phyloP scores from a whole-genome alignment of 2,888 invertebrate species.

The Malthinus seriepunctatus region DNA sequence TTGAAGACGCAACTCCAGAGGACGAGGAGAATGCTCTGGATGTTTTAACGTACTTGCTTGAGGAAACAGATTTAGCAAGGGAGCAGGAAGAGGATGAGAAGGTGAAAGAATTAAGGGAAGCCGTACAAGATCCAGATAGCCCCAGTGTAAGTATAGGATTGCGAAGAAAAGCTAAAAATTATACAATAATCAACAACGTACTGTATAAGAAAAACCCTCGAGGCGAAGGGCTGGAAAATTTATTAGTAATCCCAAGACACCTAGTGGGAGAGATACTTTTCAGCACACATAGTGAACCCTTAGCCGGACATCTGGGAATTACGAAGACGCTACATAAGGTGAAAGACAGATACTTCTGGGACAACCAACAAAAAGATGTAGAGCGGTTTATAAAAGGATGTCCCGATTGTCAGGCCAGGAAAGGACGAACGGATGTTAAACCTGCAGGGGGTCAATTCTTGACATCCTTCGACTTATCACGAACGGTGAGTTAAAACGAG shows the following conservation, averaged over 20 bases:
- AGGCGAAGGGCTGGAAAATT: not conserved
- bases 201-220: constrained; percentile 2
- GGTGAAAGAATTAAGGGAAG: constrained; percentile 19
- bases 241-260: no score
- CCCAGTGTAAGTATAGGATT: not conserved
- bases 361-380: no score
- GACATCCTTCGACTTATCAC: no score
- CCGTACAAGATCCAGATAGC: not conserved
- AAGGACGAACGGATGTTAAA: no score
- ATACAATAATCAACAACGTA: not conserved
- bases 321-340: no score
- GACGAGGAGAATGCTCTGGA: no score
- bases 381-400: constrained; percentile 19
- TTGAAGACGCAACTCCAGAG: constrained; percentile 9
- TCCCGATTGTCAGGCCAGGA: no score
- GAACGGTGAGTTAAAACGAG: no score
- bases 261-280: constrained; percentile 4
- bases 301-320: constrained; percentile 11
- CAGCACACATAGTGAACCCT: constrained; percentile 2
- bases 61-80: not conserved
- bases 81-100: no score
- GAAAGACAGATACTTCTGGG: constrained; percentile 9
- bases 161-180: not conserved
- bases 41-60: constrained; percentile 8
- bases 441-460: no score